phyloP scores from a whole-genome alignment of 2,888 invertebrate genomes.

The Thelaira solivaga region DNA sequence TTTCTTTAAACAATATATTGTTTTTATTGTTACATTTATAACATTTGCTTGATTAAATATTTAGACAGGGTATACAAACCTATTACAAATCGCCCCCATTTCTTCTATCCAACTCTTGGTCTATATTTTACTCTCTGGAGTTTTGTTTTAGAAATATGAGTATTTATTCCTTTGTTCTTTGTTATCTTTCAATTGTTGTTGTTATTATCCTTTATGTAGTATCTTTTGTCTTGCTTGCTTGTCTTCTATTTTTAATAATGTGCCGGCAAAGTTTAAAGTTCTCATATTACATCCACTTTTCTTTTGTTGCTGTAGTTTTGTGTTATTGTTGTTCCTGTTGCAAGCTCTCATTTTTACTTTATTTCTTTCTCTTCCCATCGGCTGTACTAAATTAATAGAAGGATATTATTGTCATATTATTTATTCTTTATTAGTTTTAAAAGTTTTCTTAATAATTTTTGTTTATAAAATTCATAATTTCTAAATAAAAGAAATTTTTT shows the following conservation, averaged over 20 bases:
- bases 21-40: no score
- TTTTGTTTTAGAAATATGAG: no score
- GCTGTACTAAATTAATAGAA: constrained; percentile 26
- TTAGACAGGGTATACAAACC: constrained; percentile 42
- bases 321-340: not conserved
- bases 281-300: constrained; percentile 42
- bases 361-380: not conserved
- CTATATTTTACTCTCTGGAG: not conserved
- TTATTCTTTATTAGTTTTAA: constrained; percentile 44
- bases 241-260: not conserved
- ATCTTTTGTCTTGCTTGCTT: not conserved
- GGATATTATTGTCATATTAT: constrained; percentile 47
- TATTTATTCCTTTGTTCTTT: constrained; percentile 28
- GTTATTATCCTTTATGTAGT: constrained; percentile 39
- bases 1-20: no score
- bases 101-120: not conserved
- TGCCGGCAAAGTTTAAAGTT: constrained; percentile 49
- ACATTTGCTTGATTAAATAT: constrained; percentile 48
- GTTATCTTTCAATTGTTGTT: constrained; percentile 36
- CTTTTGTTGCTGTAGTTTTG: not conserved
- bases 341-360: not conserved
- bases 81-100: constrained; percentile 5
- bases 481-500: not conserved
- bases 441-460: no score
- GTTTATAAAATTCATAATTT: constrained; percentile 23